Evolutionary conservation across 2,113 vertebrate genomes (phyloP).

Genomic region (Stercorarius parasiticus): DNA sequence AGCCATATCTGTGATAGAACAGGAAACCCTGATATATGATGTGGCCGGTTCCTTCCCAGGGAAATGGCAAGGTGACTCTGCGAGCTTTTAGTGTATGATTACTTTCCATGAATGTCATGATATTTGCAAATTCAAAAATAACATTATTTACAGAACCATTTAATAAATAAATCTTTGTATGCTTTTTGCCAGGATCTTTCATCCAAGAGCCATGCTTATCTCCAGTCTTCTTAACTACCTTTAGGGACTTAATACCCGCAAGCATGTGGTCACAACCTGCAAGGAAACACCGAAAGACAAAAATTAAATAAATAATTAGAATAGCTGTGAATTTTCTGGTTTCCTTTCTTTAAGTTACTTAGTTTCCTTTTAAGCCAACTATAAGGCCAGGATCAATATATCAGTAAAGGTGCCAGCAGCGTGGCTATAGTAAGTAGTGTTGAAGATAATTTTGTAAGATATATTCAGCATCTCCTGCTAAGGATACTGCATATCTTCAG

Average conservation of each 20-base stretch:
- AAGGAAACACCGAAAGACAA: conserved; percentile 1
- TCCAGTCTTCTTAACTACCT: conserved; percentile 86
- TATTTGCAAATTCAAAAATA: conserved; percentile 81
- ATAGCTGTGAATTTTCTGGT: neutral
- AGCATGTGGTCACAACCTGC: conserved; percentile 84
- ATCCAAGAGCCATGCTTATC: conserved; percentile 86
- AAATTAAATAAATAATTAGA: neutral
- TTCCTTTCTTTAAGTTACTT: neutral
- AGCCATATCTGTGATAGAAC: conserved; percentile 87
- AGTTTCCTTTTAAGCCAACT: neutral
- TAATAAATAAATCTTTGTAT: conserved; percentile 87
- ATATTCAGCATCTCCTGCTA: neutral
- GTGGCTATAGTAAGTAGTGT: neutral
- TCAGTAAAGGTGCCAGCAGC: neutral
- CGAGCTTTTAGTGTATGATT: conserved; percentile 57
- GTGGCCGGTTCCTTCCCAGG: conserved; percentile 91
- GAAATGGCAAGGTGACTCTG: conserved; percentile 75
- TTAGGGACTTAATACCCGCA: conserved; percentile 86
- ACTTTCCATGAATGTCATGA: conserved; percentile 80
- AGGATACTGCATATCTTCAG: neutral
- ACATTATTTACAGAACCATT: conserved; percentile 80
- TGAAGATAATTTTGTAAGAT: neutral
- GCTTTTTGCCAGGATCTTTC: conserved; percentile 82
- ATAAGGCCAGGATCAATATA: neutral
- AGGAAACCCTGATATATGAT: conserved; percentile 83